Evolutionary conservation across 2,888 invertebrate genomes (phyloP).

Genomic region (Ophion ventricosus): DNA sequence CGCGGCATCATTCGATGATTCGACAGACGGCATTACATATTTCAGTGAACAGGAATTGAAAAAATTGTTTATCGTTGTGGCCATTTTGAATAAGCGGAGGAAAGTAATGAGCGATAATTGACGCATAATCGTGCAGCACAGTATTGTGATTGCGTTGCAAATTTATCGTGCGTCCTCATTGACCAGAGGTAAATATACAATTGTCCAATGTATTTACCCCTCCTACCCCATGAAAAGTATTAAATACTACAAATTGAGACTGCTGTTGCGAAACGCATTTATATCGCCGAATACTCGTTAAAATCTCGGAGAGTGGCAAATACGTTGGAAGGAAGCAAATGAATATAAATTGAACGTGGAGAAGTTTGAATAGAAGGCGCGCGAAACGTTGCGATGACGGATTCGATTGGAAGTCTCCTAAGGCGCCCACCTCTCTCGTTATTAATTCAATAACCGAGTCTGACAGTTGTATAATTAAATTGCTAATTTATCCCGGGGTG

Average conservation of each 20-base stretch:
- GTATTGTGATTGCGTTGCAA: too few relatives aligned
- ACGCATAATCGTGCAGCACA: too few relatives aligned
- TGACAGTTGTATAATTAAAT: slow-evolving; percentile 83
- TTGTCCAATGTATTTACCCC: too few relatives aligned
- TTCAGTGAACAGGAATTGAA: too few relatives aligned
- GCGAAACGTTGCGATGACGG: slow-evolving; percentile 79
- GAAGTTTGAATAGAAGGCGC: slow-evolving; percentile 59
- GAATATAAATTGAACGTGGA: slow-evolving; percentile 61
- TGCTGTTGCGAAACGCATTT: slow-evolving; percentile 26
- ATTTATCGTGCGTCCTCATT: too few relatives aligned
- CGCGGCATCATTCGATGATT: too few relatives aligned
- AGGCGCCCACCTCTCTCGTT: slow-evolving; percentile 78
- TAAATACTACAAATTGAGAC: slow-evolving; percentile 6
- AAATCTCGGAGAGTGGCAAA: slow-evolving; percentile 47
- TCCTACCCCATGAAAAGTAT: neutral
- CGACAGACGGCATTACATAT: too few relatives aligned
- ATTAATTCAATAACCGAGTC: slow-evolving; percentile 82
- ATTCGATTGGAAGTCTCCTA: slow-evolving; percentile 67
- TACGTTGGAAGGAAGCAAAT: slow-evolving; percentile 48
- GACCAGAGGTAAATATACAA: too few relatives aligned
- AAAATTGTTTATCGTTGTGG: too few relatives aligned
- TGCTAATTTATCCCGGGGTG: slow-evolving; percentile 82
- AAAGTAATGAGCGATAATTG: too few relatives aligned
- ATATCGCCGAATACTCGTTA: slow-evolving; percentile 60
- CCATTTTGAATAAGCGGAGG: too few relatives aligned